Percentiles rank a stretch among this genome's conserved stretches.
phyloP scores from a whole-genome alignment of 1,140 invertebrate species.

The Callitettix versicolor region DNA sequence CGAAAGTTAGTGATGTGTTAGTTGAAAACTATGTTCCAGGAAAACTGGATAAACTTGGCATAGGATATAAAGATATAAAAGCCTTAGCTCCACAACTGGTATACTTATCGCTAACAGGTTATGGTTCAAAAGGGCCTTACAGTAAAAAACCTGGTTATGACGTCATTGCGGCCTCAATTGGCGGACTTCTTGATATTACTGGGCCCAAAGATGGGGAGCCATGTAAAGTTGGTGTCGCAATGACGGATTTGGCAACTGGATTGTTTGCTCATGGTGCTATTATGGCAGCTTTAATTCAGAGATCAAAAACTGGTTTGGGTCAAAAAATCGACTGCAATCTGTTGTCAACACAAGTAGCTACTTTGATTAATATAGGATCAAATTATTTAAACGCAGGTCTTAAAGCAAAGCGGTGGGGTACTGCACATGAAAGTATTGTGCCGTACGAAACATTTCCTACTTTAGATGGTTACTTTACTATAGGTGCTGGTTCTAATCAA shows the following conservation, averaged over 20 bases:
- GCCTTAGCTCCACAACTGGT: conserved; percentile 67
- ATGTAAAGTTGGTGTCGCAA: conserved; percentile 84
- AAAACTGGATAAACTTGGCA: conserved; percentile 60
- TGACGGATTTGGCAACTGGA: conserved; percentile 88
- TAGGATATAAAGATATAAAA: conserved; percentile 70
- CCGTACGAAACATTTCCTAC: conserved; percentile 85
- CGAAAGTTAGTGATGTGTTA: conserved; percentile 70
- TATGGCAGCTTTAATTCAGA: conserved; percentile 75
- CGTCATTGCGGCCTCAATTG: conserved; percentile 86
- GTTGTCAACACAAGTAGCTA: conserved; percentile 82
- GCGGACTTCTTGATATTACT: conserved; percentile 82
- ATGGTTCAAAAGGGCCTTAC: conserved; percentile 80
- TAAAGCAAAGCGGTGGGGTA: conserved; percentile 72
- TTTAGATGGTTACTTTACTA: conserved; percentile 68
- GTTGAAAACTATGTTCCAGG: conserved; percentile 94
- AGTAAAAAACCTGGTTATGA: conserved; percentile 81
- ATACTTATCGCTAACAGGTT: conserved; percentile 92
- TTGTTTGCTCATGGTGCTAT: conserved; percentile 93
- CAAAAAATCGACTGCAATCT: conserved; percentile 91
- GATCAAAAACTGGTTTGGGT: conserved; percentile 64
- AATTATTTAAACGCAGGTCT: conserved; percentile 82
- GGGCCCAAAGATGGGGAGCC: conserved; percentile 74
- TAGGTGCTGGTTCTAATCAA: conserved; percentile 69
- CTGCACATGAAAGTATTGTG: conserved; percentile 87
- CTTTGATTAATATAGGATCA: conserved; percentile 78